phyloP scores from a whole-genome alignment of 64 coral and sea anemone genomes.

The Montipora sp. region DNA sequence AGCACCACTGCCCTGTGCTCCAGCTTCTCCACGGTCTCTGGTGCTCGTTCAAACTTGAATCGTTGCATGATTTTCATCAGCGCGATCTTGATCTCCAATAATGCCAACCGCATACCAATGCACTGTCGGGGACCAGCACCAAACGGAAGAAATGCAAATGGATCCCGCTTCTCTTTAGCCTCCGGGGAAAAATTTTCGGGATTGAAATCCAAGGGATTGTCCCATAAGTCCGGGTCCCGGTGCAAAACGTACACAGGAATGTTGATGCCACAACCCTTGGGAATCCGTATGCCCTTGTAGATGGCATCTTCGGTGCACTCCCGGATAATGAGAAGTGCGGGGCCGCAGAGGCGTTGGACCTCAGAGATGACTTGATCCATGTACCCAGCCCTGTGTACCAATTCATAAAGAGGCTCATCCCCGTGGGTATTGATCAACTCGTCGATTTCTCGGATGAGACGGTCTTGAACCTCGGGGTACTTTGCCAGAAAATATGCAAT shows the following conservation, averaged over 20 bases:
- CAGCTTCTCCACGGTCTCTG: constrained; percentile 57
- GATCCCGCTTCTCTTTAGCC: constrained; percentile 73
- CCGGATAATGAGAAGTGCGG: constrained; percentile 46
- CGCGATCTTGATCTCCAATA: constrained; percentile 75
- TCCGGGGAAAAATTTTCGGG: constrained; percentile 75
- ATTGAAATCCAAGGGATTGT: constrained; percentile 74
- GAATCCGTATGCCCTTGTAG: constrained; percentile 67
- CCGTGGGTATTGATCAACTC: constrained; percentile 40
- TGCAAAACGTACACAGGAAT: constrained; percentile 73
- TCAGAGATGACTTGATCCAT: constrained; percentile 81
- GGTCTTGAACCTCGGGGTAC: constrained; percentile 77
- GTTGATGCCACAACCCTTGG: constrained; percentile 68
- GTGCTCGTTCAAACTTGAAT: constrained; percentile 73
- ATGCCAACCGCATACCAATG: constrained; percentile 78
- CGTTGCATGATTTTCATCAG: constrained; percentile 61
- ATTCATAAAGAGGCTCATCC: constrained; percentile 64
- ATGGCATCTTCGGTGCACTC: constrained; percentile 44
- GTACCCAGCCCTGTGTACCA: constrained; percentile 51
- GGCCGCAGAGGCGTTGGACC: constrained; percentile 58
- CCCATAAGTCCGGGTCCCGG: constrained; percentile 81
- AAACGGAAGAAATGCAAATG: constrained; percentile 84
- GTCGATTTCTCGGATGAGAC: constrained; percentile 79
- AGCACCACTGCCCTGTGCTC: constrained; percentile 62
- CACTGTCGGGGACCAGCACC: constrained; percentile 80
- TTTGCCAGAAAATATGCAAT: constrained; percentile 67